Conservation (phyloP, 2,797 vertebrate species). For the Phrynocephalus forsythii region DNA sequence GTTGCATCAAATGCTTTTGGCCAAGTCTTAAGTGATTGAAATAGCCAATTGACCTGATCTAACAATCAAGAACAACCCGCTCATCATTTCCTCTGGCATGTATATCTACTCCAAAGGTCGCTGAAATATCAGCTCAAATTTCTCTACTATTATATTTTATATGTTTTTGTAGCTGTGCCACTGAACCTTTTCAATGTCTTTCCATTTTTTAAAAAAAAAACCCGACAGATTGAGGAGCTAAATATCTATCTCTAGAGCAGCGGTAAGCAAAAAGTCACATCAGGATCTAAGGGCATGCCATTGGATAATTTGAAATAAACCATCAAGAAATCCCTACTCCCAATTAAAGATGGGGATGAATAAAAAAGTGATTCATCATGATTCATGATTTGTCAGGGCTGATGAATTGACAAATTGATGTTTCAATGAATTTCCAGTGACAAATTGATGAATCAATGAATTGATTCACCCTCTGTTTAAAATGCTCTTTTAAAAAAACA, state of each 20-base stretch:
- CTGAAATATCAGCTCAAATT: conserved; percentile 16
- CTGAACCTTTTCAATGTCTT: background rate
- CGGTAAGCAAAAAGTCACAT: background rate
- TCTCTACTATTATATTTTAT: conserved; percentile 3
- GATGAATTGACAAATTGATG: too few species aligned
- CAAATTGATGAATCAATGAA: too few species aligned
- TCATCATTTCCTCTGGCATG: conserved; percentile 26
- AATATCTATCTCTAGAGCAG: background rate
- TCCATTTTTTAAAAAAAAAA: background rate
- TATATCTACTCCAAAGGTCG: background rate
- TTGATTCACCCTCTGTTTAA: too few species aligned
- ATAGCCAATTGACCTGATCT: conserved; percentile 8
- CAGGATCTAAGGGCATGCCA: background rate
- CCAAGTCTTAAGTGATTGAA: conserved; percentile 11
- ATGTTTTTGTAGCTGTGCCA: background rate
- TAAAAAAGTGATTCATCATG: too few species aligned
- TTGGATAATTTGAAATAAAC: background rate
- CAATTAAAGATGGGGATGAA: too few species aligned
- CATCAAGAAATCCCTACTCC: background rate
- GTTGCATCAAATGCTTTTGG: background rate
- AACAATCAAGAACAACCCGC: background rate
- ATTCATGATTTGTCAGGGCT: too few species aligned
- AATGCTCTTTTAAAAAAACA: too few species aligned
- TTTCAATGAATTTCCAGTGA: too few species aligned
- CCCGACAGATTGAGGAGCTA: background rate